Percentiles rank a stretch among this genome's conserved stretches.
Evolutionary conservation across 2,888 invertebrate species (phyloP).

Genomic region (Lapara coniferarum): DNA sequence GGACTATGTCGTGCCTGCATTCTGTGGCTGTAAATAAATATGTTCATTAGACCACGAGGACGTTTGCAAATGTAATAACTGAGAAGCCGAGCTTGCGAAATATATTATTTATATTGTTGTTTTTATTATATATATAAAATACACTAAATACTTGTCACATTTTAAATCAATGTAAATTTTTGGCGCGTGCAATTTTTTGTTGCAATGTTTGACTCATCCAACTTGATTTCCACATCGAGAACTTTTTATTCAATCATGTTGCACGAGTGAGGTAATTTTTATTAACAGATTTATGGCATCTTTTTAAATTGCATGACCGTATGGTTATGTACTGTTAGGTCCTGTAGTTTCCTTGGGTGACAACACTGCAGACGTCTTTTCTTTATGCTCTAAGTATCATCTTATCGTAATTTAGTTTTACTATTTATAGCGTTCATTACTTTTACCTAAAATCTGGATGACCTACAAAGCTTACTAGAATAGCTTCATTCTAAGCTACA

Average conservation of each 20-base stretch:
- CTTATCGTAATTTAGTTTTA: no score
- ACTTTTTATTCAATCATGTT: constrained; percentile 28
- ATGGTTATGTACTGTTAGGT: background rate
- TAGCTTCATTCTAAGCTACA: no score
- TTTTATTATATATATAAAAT: constrained; percentile 4
- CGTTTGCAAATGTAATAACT: constrained; percentile 31
- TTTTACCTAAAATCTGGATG: no score
- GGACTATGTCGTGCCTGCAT: constrained; percentile 42
- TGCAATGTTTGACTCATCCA: constrained; percentile 46
- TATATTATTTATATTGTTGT: constrained; percentile 21
- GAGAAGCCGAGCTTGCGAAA: constrained; percentile 10
- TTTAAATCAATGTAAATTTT: constrained; percentile 31
- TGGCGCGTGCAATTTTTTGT: constrained; percentile 44
- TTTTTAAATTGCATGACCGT: constrained; percentile 50
- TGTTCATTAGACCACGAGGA: constrained; percentile 36
- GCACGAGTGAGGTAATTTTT: constrained; percentile 66
- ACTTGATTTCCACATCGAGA: constrained; percentile 45
- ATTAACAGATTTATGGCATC: constrained; percentile 55
- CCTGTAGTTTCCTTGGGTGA: background rate
- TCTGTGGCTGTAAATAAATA: constrained; percentile 52
- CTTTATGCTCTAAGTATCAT: no score
- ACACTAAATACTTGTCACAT: constrained; percentile 20
- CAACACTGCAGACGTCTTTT: no score
- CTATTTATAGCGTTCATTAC: no score
- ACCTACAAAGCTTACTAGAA: no score